These are phyloP conservation scores for Blastomussa wellsi DNA, from an alignment of 92 coral and sea anemone genomes.

Conservation along the genomic window DNA sequence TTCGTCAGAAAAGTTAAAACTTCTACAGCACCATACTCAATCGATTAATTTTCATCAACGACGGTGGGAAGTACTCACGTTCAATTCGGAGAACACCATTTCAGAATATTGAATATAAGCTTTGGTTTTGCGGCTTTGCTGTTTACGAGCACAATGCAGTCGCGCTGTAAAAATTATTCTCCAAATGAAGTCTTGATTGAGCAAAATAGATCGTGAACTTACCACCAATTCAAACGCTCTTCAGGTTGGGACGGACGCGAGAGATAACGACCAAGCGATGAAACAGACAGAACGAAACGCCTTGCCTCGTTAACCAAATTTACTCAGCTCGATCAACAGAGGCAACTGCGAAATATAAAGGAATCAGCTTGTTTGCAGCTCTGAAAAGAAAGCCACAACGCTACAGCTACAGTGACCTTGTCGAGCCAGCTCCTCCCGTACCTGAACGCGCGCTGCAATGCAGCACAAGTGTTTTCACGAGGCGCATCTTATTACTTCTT, in stretches of 20 bases:
- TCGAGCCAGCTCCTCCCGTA: slow-evolving; percentile 21
- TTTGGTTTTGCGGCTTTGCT: not conserved
- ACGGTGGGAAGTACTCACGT: not conserved
- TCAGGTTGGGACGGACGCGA: not conserved
- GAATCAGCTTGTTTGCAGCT: not conserved
- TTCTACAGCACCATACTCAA: not conserved
- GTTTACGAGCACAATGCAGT: not conserved
- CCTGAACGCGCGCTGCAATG: not conserved
- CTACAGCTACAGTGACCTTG: not conserved
- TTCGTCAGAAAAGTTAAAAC: not conserved
- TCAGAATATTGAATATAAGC: not conserved
- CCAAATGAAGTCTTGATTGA: not conserved
- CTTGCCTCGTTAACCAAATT: slow-evolving; percentile 3
- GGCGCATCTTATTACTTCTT: not conserved
- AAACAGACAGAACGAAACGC: slow-evolving; percentile 4
- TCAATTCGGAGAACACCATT: too few relatives aligned
- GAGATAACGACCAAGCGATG: not conserved
- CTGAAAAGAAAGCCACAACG: not conserved
- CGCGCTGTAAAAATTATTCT: not conserved
- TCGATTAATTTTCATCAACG: not conserved
- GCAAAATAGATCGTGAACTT: not conserved
- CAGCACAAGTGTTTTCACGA: not conserved
- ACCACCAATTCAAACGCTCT: slow-evolving; percentile 1
- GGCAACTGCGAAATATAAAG: not conserved
- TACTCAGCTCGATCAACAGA: not conserved